Base-by-base conservation (phyloP, 2,797 vertebrate species). In the Acanthurus lineatus region DNA sequence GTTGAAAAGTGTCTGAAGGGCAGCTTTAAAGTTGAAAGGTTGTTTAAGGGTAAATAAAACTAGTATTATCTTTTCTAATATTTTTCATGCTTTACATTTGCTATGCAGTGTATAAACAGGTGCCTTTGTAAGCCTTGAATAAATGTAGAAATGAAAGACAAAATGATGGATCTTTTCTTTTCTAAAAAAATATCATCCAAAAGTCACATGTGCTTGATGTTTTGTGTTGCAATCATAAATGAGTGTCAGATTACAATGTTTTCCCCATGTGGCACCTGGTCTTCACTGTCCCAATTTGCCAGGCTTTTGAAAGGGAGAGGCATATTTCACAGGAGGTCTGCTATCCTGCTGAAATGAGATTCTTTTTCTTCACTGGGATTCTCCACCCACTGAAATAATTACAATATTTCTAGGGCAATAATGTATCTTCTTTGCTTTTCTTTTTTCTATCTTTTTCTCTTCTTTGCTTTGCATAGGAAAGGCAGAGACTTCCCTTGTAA, bases 311-410 rank as follows among this genome's bases (percentile, higher is more conserved):
- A 85, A 86, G 59, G 58, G 16, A 80, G 72, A 82, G 22, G 69
- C 69, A 86, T 65, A 80, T 89, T 90, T 85, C 49, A 68, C 40
- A 45, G 65, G 52, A 72, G 73, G 22, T 80, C 73, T 73, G 72
- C 75, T 22, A 65, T 91, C 65, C 64, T 56, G 65, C 64, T 66
- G 76, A 88, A 86, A 92, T 89, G n/a, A 88, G 61, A 32, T 82
- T 66, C 84, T 76, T 58, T 78, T 73, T 76, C 57, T 74, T 83
- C 82, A 56, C 63, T 67, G 56, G 58, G 62, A 76, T 83, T 87
- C 78, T 84, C 76, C 85, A 77, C 82, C 81, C 60, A 73, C 78
- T 86, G 78, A 92, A 91, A 89, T 90, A 87, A 91, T 90, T 84
- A 78, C 8, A 81, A 54, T 81, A 72, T 86, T 89, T 92, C 86